Conservation (phyloP, 2,888 invertebrate genomes). For the Chouioia cunea region DNA sequence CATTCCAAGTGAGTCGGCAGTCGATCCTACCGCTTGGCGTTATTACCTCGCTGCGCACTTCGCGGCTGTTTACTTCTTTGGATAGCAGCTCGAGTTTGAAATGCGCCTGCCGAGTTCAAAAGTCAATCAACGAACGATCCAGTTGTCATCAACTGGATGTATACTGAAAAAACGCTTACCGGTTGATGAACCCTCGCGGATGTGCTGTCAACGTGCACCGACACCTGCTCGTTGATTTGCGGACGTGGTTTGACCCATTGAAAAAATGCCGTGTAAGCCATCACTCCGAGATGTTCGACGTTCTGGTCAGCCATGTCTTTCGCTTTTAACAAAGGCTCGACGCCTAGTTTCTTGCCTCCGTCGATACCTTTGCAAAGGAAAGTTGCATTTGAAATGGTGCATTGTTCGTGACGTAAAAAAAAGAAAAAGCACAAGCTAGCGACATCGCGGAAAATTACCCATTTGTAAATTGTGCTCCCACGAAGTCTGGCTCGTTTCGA, state of each 20-base stretch:
- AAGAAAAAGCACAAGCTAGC: too few relatives aligned
- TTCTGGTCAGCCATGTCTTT: constrained; percentile 96
- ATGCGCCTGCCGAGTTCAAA: constrained; percentile 74
- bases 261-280: constrained; percentile 96
- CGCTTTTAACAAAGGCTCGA: constrained; percentile 90
- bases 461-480: constrained; percentile 87
- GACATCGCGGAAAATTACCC: constrained; percentile 66
- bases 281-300: constrained; percentile 96
- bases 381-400: constrained; percentile 1
- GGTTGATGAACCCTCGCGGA: constrained; percentile 89
- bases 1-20: constrained; percentile 68
- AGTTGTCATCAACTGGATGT: too few relatives aligned
- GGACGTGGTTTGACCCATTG: constrained; percentile 90
- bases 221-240: constrained; percentile 85
- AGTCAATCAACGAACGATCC: constrained; percentile 1
- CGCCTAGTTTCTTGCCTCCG: constrained; percentile 77
- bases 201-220: constrained; percentile 84
- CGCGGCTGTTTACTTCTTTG: constrained; percentile 78
- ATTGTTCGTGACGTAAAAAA: too few relatives aligned
- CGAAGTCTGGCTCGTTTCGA: constrained; percentile 80
- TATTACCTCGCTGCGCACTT: constrained; percentile 82
- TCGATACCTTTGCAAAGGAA: constrained; percentile 70
- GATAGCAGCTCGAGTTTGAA: constrained; percentile 83
- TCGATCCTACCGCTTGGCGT: constrained; percentile 80
- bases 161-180: constrained; percentile 71